phyloP scores from a whole-genome alignment of 2,888 invertebrate genomes.

The Linnaemya tessellans region DNA sequence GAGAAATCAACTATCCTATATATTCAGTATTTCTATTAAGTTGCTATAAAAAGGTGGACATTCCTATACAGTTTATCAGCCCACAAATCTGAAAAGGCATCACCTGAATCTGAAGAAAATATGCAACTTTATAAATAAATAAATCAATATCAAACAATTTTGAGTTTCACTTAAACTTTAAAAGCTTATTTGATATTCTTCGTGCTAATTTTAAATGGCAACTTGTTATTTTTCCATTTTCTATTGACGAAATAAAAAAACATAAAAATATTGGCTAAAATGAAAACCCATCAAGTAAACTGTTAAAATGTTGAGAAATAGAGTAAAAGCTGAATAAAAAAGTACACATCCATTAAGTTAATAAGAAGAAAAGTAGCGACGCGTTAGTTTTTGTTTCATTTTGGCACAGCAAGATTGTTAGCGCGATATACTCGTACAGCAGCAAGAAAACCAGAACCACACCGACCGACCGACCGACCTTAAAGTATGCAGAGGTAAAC shows the following conservation, averaged over 20 bases:
- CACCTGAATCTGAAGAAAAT: too few species aligned
- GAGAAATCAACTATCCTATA: too few species aligned
- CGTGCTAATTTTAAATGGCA: slow-evolving; percentile 53
- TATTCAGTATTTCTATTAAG: too few species aligned
- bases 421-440: slow-evolving; percentile 30
- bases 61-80: too few species aligned
- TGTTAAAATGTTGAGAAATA: slow-evolving; percentile 41
- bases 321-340: slow-evolving; percentile 22
- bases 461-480: slow-evolving; percentile 55
- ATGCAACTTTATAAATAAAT: not conserved
- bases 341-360: slow-evolving; percentile 68
- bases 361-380: slow-evolving; percentile 69
- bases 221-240: slow-evolving; percentile 55
- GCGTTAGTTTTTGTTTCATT: slow-evolving; percentile 72
- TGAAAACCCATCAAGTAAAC: slow-evolving; percentile 61
- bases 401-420: slow-evolving; percentile 62
- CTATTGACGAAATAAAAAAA: not conserved
- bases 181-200: not conserved
- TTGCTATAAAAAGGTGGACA: too few species aligned
- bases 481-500: slow-evolving; percentile 64
- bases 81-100: too few species aligned
- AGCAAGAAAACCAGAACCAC: slow-evolving; percentile 46
- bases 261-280: slow-evolving; percentile 41
- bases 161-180: not conserved
- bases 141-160: not conserved